Percentiles rank a stretch among this genome's conserved stretches.
These are phyloP conservation scores for Cydia splendana DNA, from an alignment of 1,140 invertebrate genomes.

Conservation along the genomic window DNA sequence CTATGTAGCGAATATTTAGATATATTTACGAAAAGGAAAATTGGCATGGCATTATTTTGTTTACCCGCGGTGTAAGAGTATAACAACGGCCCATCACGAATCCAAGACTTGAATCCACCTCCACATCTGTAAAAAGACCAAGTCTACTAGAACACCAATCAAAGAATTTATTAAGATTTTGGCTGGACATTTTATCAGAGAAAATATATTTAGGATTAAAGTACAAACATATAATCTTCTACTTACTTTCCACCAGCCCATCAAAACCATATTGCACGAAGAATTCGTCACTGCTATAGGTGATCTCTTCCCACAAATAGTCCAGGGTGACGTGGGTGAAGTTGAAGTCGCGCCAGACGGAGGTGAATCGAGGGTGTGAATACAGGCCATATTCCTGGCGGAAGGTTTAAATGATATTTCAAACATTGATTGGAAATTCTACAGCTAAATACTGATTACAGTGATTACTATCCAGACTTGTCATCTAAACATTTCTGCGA, in stretches of 20 bases:
- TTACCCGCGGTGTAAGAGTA: constrained; percentile 72
- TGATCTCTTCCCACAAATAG: constrained; percentile 80
- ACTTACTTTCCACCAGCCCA: constrained; percentile 62
- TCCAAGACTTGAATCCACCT: constrained; percentile 66
- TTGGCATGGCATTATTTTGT: neutral
- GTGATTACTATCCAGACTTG: too few species aligned
- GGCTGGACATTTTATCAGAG: too few species aligned
- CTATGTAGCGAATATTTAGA: neutral
- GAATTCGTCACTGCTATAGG: constrained; percentile 72
- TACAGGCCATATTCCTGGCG: constrained; percentile 71
- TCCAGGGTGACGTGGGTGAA: constrained; percentile 74
- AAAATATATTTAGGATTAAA: neutral
- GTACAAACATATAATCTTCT: neutral
- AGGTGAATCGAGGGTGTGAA: constrained; percentile 75
- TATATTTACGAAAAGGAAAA: neutral
- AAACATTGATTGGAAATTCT: neutral
- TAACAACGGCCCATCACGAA: constrained; percentile 80
- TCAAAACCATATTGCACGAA: constrained; percentile 71
- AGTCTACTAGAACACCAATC: neutral
- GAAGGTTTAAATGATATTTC: neutral
- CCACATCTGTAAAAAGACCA: constrained; percentile 48
- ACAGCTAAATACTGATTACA: too few species aligned
- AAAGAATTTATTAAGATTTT: neutral
- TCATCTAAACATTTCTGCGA: too few species aligned
- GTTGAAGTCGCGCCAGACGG: constrained; percentile 79